Conservation (phyloP, 2,797 vertebrate genomes). For the Lycodopsis pacificus region DNA sequence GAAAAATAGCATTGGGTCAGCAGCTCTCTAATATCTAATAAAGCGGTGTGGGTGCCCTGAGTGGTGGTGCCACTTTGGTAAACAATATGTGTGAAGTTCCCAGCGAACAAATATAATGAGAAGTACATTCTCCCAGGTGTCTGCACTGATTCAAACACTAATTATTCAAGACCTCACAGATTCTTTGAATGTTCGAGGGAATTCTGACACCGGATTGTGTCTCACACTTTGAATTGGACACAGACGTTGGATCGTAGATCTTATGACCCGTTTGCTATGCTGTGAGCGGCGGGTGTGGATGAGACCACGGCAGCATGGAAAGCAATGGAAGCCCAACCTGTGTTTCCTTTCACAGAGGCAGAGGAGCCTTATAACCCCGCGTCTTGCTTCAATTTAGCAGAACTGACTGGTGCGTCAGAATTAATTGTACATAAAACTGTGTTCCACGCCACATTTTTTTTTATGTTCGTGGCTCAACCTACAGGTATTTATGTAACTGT, state of each 20-base stretch:
- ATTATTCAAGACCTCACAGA: constrained; percentile 36
- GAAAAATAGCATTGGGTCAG: constrained; percentile 45
- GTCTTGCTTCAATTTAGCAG: constrained; percentile 37
- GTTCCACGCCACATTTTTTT: constrained; percentile 13
- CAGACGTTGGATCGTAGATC: constrained; percentile 30
- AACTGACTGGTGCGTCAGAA: constrained; percentile 31
- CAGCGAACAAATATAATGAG: constrained; percentile 60
- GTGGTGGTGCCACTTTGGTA: constrained; percentile 35
- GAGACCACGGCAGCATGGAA: neutral
- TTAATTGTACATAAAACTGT: constrained; percentile 40
- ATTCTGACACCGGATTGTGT: constrained; percentile 10
- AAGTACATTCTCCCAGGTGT: constrained; percentile 31
- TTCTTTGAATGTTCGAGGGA: constrained; percentile 27
- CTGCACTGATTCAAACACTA: constrained; percentile 36
- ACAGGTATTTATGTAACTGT: constrained; percentile 29
- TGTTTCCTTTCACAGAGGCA: constrained; percentile 7
- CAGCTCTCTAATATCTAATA: constrained; percentile 51
- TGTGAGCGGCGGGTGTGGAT: neutral
- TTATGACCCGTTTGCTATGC: constrained; percentile 25
- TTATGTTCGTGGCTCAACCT: constrained; percentile 24
- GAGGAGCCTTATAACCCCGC: neutral
- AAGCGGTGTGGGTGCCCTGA: constrained; percentile 26
- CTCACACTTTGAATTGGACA: constrained; percentile 39
- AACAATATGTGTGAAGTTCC: constrained; percentile 61
- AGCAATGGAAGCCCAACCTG: neutral